These are phyloP conservation scores for Saguinus midas DNA, from an alignment of 2,113 vertebrate species.

Conservation along the genomic window DNA sequence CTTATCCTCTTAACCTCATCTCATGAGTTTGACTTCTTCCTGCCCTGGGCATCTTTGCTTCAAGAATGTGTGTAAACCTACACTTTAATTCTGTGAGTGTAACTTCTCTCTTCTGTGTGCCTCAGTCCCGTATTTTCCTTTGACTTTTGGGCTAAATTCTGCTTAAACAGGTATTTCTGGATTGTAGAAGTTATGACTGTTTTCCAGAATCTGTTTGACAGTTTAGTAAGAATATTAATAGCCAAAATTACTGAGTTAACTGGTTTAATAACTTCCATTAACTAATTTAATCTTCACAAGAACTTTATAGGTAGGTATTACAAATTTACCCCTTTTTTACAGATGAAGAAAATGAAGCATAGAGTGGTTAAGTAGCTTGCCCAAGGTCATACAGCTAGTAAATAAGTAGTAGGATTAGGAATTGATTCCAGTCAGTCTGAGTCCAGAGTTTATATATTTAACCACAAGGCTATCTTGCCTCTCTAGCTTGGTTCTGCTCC, in stretches of 20 bases:
- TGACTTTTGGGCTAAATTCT: not conserved
- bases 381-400: not conserved
- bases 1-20: not conserved
- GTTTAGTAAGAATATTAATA: not conserved
- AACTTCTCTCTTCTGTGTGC: not conserved
- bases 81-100: constrained; percentile 38
- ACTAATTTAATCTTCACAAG: not conserved
- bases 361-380: not conserved
- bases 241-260: not conserved
- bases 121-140: not conserved
- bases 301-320: not conserved
- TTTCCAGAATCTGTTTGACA: not conserved
- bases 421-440: not conserved
- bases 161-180: no score
- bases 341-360: not conserved
- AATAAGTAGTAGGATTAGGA: not conserved
- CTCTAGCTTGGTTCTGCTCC: not conserved
- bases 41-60: not conserved
- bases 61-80: not conserved
- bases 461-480: not conserved
- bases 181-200: not conserved
- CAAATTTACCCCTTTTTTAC: not conserved
- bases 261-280: not conserved
- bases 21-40: not conserved
- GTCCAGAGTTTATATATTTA: not conserved